These are phyloP conservation scores for Aporrectodea caliginosa DNA, from an alignment of 1,140 invertebrate species.

Conservation along the genomic window DNA sequence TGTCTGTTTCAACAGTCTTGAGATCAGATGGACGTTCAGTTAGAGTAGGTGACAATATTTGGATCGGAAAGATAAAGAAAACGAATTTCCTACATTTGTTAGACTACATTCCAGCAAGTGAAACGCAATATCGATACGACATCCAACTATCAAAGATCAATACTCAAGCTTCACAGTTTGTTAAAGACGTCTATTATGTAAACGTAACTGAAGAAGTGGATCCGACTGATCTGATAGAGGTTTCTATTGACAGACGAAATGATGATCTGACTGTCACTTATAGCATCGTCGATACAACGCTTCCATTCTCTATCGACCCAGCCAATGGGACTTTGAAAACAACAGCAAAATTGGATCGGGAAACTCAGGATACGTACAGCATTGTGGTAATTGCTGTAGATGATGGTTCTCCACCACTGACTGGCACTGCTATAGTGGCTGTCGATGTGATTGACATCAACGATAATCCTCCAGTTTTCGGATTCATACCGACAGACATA, in stretches of 20 bases:
- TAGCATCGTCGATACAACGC: background rate
- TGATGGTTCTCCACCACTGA: slow-evolving; percentile 78
- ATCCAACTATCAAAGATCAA: background rate
- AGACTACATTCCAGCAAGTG: background rate
- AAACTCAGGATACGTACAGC: slow-evolving; percentile 69
- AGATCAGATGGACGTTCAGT: background rate
- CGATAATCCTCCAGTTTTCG: slow-evolving; percentile 82
- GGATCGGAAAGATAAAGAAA: background rate
- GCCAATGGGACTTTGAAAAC: slow-evolving; percentile 71
- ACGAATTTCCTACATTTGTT: background rate
- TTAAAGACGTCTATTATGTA: background rate
- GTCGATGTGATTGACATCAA: slow-evolving; percentile 77
- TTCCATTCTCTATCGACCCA: slow-evolving; percentile 70
- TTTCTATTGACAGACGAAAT: background rate
- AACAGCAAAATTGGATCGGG: slow-evolving; percentile 70
- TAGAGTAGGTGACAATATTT: background rate
- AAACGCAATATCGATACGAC: background rate
- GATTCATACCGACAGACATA: background rate
- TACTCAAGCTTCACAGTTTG: background rate
- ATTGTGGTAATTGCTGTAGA: slow-evolving; percentile 80
- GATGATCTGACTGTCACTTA: background rate
- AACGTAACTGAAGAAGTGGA: background rate
- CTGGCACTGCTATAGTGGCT: slow-evolving; percentile 73
- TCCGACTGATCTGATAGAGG: background rate
- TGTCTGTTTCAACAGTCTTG: background rate